phyloP scores from a whole-genome alignment of 2,113 vertebrate genomes.

The Otis tarda region DNA sequence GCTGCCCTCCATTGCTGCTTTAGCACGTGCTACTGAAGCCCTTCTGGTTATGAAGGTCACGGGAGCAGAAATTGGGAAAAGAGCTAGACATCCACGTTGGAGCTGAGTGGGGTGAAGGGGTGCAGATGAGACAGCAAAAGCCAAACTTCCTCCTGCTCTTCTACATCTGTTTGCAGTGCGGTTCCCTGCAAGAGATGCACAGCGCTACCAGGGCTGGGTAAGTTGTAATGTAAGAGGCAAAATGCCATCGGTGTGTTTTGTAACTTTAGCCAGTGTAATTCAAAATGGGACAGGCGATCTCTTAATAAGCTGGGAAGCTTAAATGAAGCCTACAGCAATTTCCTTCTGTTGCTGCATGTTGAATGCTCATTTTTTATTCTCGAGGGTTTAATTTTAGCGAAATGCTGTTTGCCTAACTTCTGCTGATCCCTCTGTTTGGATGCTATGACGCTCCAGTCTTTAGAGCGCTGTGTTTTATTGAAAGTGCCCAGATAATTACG shows the following conservation, averaged over 20 bases:
- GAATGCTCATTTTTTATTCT: accelerated
- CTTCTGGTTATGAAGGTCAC: background rate
- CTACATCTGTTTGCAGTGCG: background rate
- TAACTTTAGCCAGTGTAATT: background rate
- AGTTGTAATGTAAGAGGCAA: background rate
- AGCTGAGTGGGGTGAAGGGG: background rate
- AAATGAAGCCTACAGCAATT: background rate
- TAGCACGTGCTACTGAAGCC: accelerated
- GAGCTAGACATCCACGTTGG: accelerated
- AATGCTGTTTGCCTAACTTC: background rate
- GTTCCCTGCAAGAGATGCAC: background rate
- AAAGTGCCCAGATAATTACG: background rate
- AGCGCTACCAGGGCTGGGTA: accelerated
- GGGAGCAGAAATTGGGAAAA: background rate
- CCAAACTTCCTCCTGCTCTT: background rate
- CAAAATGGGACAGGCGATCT: background rate
- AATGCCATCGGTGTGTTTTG: background rate
- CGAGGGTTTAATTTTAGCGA: background rate
- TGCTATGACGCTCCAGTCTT: background rate
- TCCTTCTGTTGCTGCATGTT: background rate
- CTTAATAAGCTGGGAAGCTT: background rate
- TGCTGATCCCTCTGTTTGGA: background rate
- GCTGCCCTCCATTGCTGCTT: background rate
- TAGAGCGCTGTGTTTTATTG: background rate
- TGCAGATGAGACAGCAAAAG: accelerated